Evolutionary conservation across 2,113 vertebrate genomes (phyloP).

Genomic region (Tenrec ecaudatus): DNA sequence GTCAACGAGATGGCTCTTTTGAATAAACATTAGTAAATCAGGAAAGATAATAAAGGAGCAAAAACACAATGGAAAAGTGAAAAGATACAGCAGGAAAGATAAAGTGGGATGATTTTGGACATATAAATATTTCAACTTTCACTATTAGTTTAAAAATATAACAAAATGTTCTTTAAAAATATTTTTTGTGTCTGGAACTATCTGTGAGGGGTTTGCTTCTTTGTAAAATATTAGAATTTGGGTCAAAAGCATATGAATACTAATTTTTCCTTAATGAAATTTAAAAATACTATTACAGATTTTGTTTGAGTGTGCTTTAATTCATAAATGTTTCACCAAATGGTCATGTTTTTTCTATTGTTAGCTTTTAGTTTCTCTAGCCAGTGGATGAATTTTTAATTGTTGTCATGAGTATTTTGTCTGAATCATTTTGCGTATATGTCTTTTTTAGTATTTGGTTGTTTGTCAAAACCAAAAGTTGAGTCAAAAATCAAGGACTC

Average conservation of each 20-base stretch:
- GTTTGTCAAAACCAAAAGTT: not conserved
- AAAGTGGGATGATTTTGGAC: not conserved
- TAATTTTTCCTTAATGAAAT: not conserved
- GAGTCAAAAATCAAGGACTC: not conserved
- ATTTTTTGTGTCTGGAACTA: constrained; percentile 13
- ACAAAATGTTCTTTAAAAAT: constrained; percentile 4
- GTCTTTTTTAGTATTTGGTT: not conserved
- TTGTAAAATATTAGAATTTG: not conserved
- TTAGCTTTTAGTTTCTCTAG: constrained; percentile 21
- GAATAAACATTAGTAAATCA: not conserved
- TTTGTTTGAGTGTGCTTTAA: not conserved
- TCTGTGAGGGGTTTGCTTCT: not conserved
- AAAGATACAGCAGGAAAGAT: not conserved
- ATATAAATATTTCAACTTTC: not conserved
- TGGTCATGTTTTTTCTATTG: not conserved
- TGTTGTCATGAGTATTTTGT: constrained; percentile 14
- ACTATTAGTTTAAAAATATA: constrained; percentile 50
- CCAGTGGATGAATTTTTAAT: constrained; percentile 38
- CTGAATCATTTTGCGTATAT: not conserved
- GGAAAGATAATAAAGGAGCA: not conserved
- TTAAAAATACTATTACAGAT: not conserved
- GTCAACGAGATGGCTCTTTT: not conserved
- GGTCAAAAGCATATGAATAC: not conserved
- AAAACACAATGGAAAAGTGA: not conserved
- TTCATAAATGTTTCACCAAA: constrained; percentile 42